Percentiles rank a stretch among this genome's conserved stretches.
Evolutionary conservation across 2,797 vertebrate species (phyloP).

Genomic region (Tapera naevia): DNA sequence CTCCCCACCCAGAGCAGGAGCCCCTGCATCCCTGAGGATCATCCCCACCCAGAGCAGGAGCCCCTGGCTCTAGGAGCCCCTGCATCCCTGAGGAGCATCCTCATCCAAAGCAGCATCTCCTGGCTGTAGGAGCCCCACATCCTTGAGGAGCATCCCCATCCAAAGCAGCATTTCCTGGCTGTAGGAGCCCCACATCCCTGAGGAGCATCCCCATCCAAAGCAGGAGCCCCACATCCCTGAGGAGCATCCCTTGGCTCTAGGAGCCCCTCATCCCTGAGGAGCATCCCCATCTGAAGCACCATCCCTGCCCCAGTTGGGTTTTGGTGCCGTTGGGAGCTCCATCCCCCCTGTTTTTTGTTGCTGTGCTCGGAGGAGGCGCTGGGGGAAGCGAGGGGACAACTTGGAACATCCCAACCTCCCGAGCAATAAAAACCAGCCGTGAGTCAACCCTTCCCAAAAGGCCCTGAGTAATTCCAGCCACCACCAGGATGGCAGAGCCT

Average conservation of each 20-base stretch:
- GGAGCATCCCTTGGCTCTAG: no score
- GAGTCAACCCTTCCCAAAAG: background rate
- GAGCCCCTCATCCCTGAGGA: background rate
- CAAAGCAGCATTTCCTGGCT: no score
- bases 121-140: no score
- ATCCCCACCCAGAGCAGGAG: no score
- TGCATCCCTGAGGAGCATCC: no score
- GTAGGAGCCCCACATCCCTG: no score
- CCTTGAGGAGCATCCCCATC: no score
- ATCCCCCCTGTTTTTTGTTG: no score
- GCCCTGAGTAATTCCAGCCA: background rate
- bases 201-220: no score
- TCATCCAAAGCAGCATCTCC: no score
- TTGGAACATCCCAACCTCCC: background rate
- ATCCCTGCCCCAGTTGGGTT: accelerated
- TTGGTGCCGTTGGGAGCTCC: accelerated
- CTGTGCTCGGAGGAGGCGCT: background rate
- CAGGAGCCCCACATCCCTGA: no score
- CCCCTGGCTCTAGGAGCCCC: no score
- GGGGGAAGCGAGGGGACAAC: background rate
- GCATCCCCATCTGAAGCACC: accelerated
- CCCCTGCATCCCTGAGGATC: background rate
- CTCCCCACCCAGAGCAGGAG: background rate
- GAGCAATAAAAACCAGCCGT: background rate
- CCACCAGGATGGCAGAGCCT: background rate